phyloP scores from a whole-genome alignment of 2,797 vertebrate genomes.

The Apodemus agrarius region DNA sequence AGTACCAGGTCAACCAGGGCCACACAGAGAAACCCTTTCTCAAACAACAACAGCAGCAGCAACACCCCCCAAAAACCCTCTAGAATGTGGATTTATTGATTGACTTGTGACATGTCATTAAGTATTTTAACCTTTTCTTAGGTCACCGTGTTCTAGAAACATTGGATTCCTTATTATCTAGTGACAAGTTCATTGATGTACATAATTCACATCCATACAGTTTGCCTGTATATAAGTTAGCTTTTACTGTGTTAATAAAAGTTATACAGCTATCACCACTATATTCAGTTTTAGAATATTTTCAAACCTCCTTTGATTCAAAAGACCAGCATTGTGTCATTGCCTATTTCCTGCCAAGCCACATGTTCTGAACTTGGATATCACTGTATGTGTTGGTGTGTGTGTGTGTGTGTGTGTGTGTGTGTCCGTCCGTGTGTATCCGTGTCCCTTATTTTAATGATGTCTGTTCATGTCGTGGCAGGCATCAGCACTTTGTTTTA shows the following conservation, averaged over 20 bases:
- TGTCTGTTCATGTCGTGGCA: background rate
- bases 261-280: background rate
- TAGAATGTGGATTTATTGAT: conserved; percentile 60
- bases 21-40: background rate
- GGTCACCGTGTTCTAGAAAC: conserved; percentile 18
- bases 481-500: background rate
- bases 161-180: conserved; percentile 28
- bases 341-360: background rate
- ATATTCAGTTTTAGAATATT: conserved; percentile 41
- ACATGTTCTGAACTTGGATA: background rate
- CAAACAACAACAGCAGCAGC: background rate
- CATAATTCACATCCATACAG: background rate
- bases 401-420: background rate
- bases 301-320: background rate
- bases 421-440: background rate
- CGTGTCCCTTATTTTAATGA: background rate
- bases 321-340: background rate
- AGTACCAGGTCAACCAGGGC: background rate
- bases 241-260: conserved; percentile 47
- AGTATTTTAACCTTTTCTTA: conserved; percentile 46
- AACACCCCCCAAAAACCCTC: background rate
- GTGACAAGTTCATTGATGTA: conserved; percentile 8
- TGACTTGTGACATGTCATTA: conserved; percentile 48
- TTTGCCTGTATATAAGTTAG: background rate
- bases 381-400: background rate